Base-by-base conservation (phyloP, 2,888 invertebrate genomes). In the Elegia similella region DNA sequence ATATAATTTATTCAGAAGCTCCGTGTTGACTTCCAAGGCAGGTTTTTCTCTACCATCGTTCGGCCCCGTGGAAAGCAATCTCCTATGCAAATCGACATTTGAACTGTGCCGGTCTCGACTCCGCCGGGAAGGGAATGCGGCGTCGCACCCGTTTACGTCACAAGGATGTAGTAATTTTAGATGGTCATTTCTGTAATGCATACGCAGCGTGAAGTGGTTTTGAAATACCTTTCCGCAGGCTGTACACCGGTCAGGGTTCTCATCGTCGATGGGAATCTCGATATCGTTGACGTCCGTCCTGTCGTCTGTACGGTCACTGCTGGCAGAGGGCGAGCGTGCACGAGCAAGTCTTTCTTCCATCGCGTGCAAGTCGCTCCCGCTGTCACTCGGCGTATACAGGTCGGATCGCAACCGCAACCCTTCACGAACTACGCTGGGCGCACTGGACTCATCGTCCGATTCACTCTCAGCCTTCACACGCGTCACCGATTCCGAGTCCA, bases 161-260 rank as follows among this genome's bases (percentile, higher is more conserved):
- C 98, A 98, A 55, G 95, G 95, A 79, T 97, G 97, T 94, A 96
- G 95, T 74, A 97, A 87, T 82, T 97, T 97, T 67, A 97, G 93
- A 84, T 98, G 98, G 55, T 97, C 97, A 84, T 96, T 97, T 87
- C 97, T 96, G 86, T 96, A 98, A 84, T 98, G 98, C 66, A 96
- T 96, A 76, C 97, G 97, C 69, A 97, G 94, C 46, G 96, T 96
- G 81, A 97, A 97, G 82, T 97, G 96, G 85, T 97, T 97, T 81
- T 96, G 96, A 93, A 98, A 98, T 79, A 96, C 93, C 88, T 97
- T 97, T 15, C 96, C 95, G 80, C 98, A 98, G 30, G 96, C 96
- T 1, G 96, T 95, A 84, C 98, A 98, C 61, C 95, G 92, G 61
- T 96, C 93, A 1, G 97, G 97, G 81, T 97, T 97, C 71, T 97